Base-by-base conservation (phyloP, 2,113 vertebrate species). In the Rana temporaria region DNA sequence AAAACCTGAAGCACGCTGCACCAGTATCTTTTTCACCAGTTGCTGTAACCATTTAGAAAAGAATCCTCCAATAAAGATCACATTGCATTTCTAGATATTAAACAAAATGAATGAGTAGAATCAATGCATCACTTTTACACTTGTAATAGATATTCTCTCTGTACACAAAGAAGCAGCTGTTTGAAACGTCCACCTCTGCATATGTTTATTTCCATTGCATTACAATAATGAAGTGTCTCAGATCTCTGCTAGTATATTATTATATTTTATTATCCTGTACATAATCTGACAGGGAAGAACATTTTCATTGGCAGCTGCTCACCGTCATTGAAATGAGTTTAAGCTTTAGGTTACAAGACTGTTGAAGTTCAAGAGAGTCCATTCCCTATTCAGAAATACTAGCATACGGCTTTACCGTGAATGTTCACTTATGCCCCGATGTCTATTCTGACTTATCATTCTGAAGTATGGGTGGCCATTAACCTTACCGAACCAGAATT, bases 271-370 rank as follows among this genome's bases (percentile, higher is more conserved):
- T 62, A 38, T 62, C 57, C 72, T 74, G 55, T 38, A 74, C 32
- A n/a, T 74, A 74, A 74, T 74, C 71, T 74, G 71, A 74, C 55
- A 74, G 32, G 19, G 72, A 42, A 62, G 57, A 75, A 75, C 5
- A n/a, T 75, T 75, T 42, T 38, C 34, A 42, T 62, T 75, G 72
- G 72, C 72, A 75, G 15, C 57, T 60, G 22, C n/a, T 75, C 71
- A 59, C 71, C 55, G n/a, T 74, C 71, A 60, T 34, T 59, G 19
- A 74, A 48, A 62, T 24, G 26, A 63, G 20, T 63, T 63, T 75
- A 42, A 75, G 56, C 55, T 75, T 42, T 75, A 42, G 8, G 26
- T 75, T 73, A 0, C 14, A 38, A 34, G 20, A 6, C 30, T 75
- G 56, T 8, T 17, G n/a, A 60, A 42, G 72, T 75, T 75, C 72